Base-by-base conservation (phyloP, 2,888 invertebrate species). In the Mantis religiosa region DNA sequence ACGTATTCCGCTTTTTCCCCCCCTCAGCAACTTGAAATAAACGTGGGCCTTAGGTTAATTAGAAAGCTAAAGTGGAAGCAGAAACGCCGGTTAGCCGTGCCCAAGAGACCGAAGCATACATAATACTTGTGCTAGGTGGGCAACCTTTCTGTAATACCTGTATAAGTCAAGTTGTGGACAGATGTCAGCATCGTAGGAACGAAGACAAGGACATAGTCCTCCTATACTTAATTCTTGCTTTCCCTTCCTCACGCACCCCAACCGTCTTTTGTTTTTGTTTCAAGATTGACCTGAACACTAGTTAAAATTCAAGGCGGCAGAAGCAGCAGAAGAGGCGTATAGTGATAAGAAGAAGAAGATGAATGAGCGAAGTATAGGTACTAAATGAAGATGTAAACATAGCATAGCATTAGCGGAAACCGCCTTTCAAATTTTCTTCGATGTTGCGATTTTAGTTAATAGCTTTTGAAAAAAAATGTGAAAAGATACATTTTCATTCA, bases 171-270 rank as follows among this genome's bases (percentile, higher is more conserved):
- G 54, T 71, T 71, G 54, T 8, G 3, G 25, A 41, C 84, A 84
- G 84, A 84, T 84, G 84, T 84, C 84, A 41, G 84, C 84, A 41
- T 47, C 84, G 84, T 84, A 47, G 84, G 84, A 84, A 84, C 34
- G 34, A 25, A 20, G 25, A 25, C 20, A 71, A 71, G 54, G 54
- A 71, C 54, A 71, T 4, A 71, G 54, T 71, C 54, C 25, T 71
- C 54, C n/a, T n/a, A n/a, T 71, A 20, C 54, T 71, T 71, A 71
- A 71, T 20, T 20, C 54, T 71, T 20, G 15, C 54, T 71, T 71
- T 71, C 54, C 54, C 1, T 20, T 71, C 54, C 54, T 71, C 54
- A 71, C 54, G 54, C 54, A 71, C 54, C 2, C 54, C n/a, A n/a
- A n/a, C n/a, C 15, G 54, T 3, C 54, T 71, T 71, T 71, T 71